Evolutionary conservation across 2,113 vertebrate genomes (phyloP).

Genomic region (Recurvirostra avosetta): DNA sequence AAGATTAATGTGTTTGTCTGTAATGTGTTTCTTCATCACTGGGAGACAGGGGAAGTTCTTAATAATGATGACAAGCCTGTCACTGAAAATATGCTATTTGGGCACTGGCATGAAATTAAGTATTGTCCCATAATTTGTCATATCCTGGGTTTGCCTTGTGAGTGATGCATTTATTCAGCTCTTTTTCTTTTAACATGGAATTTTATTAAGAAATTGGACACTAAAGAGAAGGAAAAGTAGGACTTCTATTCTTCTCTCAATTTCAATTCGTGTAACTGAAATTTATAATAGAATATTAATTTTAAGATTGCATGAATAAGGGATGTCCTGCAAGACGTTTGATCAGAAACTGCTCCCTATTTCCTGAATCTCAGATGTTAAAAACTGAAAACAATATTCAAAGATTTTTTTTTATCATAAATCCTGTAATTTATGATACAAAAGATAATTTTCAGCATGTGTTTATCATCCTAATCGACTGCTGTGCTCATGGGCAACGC

Average conservation of each 20-base stretch:
- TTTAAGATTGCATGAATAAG: background rate
- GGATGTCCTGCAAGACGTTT: background rate
- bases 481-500: background rate
- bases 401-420: background rate
- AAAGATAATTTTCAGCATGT: background rate
- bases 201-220: background rate
- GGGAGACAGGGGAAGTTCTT: conserved; percentile 50
- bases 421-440: background rate
- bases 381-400: background rate
- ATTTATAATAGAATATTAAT: background rate
- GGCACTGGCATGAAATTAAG: conserved; percentile 43
- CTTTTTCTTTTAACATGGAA: background rate
- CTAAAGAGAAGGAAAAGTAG: background rate
- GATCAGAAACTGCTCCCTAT: background rate
- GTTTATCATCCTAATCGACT: background rate
- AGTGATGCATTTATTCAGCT: background rate
- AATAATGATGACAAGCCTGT: conserved; percentile 60
- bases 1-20: conserved; percentile 67
- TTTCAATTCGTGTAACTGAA: background rate
- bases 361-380: background rate
- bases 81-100: conserved; percentile 50
- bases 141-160: conserved; percentile 41
- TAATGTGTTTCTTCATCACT: conserved; percentile 58
- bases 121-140: conserved; percentile 61
- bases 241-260: background rate